These are phyloP conservation scores for Danio choprae DNA, from an alignment of 2,797 vertebrate species.

Conservation along the genomic window DNA sequence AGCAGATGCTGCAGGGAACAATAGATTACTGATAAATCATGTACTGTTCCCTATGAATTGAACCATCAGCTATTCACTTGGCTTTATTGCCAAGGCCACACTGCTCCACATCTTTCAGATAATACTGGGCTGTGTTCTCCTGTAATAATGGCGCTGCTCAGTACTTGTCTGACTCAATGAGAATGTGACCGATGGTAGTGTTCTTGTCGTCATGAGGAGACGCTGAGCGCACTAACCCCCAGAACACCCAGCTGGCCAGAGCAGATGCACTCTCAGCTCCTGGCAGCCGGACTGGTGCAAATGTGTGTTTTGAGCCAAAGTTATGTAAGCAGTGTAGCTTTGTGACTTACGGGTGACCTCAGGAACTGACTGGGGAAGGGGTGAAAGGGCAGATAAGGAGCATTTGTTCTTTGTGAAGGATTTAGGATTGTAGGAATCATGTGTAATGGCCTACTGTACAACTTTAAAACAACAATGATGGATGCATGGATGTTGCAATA, in stretches of 20 bases:
- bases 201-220: slow-evolving; percentile 23
- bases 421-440: neutral
- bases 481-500: too few species aligned
- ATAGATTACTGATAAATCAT: neutral
- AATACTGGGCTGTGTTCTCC: slow-evolving; percentile 32
- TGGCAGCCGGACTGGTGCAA: slow-evolving; percentile 36
- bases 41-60: neutral
- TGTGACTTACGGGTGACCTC: slow-evolving; percentile 42
- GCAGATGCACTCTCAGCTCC: slow-evolving; percentile 39
- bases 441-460: neutral
- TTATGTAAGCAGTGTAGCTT: slow-evolving; percentile 48
- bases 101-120: slow-evolving; percentile 1
- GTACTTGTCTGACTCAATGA: slow-evolving; percentile 45
- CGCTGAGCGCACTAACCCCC: slow-evolving; percentile 33
- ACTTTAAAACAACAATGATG: too few species aligned
- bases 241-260: slow-evolving; percentile 39
- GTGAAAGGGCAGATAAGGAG: neutral
- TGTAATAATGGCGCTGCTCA: slow-evolving; percentile 14
- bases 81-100: neutral
- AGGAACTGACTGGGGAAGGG: slow-evolving; percentile 3
- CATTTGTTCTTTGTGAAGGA: slow-evolving; percentile 2
- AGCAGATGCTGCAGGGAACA: neutral
- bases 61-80: slow-evolving; percentile 9
- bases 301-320: slow-evolving; percentile 37
- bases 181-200: slow-evolving; percentile 31